A percentile compares a stretch with the other conserved stretches of the same genome.
These are phyloP conservation scores for Melanerpes aurifrons DNA, from an alignment of 2,113 vertebrate genomes.

Conservation along the genomic window DNA sequence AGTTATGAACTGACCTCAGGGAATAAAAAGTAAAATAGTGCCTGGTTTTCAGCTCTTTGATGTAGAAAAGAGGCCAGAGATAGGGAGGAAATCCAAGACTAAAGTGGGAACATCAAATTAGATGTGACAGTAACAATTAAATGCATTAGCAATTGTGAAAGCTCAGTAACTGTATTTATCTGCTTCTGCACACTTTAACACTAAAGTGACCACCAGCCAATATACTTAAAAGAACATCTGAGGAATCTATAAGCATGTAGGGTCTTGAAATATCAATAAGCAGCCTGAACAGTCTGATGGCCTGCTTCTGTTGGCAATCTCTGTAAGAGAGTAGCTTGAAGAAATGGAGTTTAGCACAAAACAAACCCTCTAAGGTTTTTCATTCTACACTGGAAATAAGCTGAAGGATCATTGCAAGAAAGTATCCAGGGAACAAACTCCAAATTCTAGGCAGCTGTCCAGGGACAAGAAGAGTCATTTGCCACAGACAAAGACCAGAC, in stretches of 20 bases:
- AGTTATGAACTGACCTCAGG: conserved; percentile 38
- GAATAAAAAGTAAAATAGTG: conserved; percentile 26
- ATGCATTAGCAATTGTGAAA: not conserved
- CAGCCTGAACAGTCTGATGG: not conserved
- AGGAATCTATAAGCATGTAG: not conserved
- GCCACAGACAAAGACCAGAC: not conserved
- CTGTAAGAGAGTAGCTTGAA: not conserved
- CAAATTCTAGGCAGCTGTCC: not conserved
- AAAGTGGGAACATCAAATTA: not conserved
- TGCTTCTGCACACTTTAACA: not conserved
- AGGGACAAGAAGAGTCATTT: not conserved
- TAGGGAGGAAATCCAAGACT: not conserved
- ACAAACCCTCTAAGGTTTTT: not conserved
- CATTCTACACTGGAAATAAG: not conserved
- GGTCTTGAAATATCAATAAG: not conserved
- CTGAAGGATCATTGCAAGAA: not conserved
- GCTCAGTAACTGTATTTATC: not conserved
- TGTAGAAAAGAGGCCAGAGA: conserved; percentile 40
- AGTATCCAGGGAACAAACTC: not conserved
- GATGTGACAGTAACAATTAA: not conserved
- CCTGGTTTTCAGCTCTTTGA: conserved; percentile 39
- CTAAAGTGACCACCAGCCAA: not conserved
- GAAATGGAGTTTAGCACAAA: not conserved
- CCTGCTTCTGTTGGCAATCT: not conserved
- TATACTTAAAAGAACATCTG: not conserved